Base-by-base conservation (phyloP, 2,797 vertebrate species). In the Borostomias antarcticus region DNA sequence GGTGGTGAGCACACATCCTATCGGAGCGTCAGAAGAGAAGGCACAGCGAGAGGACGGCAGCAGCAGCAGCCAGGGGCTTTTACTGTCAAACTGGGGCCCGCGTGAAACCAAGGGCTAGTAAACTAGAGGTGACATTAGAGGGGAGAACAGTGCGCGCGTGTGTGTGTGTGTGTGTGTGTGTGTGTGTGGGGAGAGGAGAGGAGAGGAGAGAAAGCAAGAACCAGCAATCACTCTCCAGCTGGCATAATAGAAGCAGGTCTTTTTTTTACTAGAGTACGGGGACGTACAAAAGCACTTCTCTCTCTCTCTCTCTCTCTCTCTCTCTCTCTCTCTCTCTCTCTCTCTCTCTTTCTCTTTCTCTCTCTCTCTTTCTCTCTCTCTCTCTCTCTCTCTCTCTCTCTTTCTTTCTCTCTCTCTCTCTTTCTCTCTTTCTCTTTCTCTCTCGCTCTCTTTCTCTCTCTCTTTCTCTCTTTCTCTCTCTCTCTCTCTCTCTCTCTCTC, bases 391-490 rank as follows among this genome's bases (percentile, higher is more conserved):
- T n/a, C 25, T 45, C 68, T 30, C 63, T 71, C 21, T 61, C 58
- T 63, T 62, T 71, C 67, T 62, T 69, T 75, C 78, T 76, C 69
- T 71, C 76, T 76, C 73, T 77, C 67, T 77, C 63, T 65, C 53
- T 61, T 37, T 51, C 32, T 70, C 76, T 75, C 63, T 60, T 61
- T 3, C 40, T 45, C 40, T 21, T 10, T 59, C 56, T 50, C 32
- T 51, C 21, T 35, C 1, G 35, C 48, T 17, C 17, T n/a, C 47
- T 52, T 0, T n/a, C n/a, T n/a, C n/a, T n/a, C n/a, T n/a, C n/a
- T n/a, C n/a, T n/a, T n/a, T n/a, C n/a, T n/a, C n/a, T n/a, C n/a
- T n/a, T n/a, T n/a, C n/a, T n/a, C 35, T 40, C 35, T 2, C 11
- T 11, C 10, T 3, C 35, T 15, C 35, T 11, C 35, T 15, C 35